Conservation (phyloP, 1,140 invertebrate genomes). For the Amphibalanus amphitrite region DNA sequence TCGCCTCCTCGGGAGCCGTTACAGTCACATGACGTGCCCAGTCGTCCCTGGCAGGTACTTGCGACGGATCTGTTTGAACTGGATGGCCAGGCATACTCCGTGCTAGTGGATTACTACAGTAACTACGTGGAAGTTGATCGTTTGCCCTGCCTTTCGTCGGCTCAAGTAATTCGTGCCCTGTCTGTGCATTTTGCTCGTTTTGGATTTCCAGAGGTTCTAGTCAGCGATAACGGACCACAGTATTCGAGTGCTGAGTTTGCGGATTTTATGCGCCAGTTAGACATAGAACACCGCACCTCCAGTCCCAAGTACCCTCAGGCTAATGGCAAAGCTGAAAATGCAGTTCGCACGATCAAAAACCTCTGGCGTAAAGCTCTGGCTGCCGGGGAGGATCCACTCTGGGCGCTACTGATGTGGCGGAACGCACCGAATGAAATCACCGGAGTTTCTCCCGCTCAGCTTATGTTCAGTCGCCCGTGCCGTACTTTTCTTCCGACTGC, state of each 20-base stretch:
- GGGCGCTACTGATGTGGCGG: not conserved
- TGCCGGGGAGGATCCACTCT: not conserved
- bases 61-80: slow-evolving; percentile 7
- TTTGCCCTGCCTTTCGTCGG: slow-evolving; percentile 9
- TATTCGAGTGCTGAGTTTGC: slow-evolving; percentile 11
- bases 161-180: slow-evolving; percentile 13
- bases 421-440: not conserved
- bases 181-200: slow-evolving; percentile 14
- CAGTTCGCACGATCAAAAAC: not conserved
- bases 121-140: slow-evolving; percentile 16
- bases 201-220: slow-evolving; percentile 18
- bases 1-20: not conserved
- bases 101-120: slow-evolving; percentile 19
- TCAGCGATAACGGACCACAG: slow-evolving; percentile 19
- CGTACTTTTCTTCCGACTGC: not conserved
- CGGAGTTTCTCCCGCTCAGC: not conserved
- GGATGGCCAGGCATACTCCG: slow-evolving; percentile 6
- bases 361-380: not conserved
- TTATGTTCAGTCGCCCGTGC: not conserved
- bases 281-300: not conserved
- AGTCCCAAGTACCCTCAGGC: not conserved
- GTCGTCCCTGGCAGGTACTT: slow-evolving; percentile 5
- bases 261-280: not conserved
- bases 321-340: not conserved
- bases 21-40: not conserved